Percentiles rank a stretch among this genome's conserved stretches.
Evolutionary conservation across 2,797 vertebrate species (phyloP).

Genomic region (Silurus lanzhouensis): DNA sequence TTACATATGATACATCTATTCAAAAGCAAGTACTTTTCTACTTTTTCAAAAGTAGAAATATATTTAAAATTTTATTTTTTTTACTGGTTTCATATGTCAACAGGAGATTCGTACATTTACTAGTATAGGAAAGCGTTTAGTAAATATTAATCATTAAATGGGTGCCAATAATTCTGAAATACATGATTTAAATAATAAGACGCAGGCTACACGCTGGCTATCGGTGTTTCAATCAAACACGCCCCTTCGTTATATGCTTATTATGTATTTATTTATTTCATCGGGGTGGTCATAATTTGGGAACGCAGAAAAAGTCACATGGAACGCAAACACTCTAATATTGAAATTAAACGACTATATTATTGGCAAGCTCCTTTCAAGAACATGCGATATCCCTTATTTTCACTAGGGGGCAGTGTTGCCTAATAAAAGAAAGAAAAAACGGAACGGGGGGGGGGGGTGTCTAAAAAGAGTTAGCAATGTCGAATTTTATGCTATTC

Average conservation of each 20-base stretch:
- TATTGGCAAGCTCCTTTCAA: background rate
- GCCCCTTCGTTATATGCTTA: background rate
- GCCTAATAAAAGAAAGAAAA: background rate
- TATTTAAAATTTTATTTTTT: too few relatives aligned
- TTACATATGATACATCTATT: too few relatives aligned
- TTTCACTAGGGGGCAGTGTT: slow-evolving; percentile 46
- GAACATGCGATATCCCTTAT: background rate
- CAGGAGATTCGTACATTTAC: too few relatives aligned
- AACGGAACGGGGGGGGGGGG: background rate
- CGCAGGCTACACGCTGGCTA: too few relatives aligned
- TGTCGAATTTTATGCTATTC: background rate
- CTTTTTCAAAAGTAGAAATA: too few relatives aligned
- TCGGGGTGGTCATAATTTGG: background rate
- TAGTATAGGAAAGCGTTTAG: too few relatives aligned
- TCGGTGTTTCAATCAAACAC: background rate
- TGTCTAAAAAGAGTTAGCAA: background rate
- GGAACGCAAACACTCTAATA: background rate
- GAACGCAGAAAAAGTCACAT: background rate
- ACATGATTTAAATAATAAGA: background rate
- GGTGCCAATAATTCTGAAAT: background rate
- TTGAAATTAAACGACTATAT: too few relatives aligned
- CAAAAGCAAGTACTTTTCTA: too few relatives aligned
- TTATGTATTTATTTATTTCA: background rate
- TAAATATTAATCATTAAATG: background rate
- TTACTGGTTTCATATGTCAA: too few relatives aligned